Conservation (phyloP, 2,888 invertebrate genomes). For the Mythimna ferrago region DNA sequence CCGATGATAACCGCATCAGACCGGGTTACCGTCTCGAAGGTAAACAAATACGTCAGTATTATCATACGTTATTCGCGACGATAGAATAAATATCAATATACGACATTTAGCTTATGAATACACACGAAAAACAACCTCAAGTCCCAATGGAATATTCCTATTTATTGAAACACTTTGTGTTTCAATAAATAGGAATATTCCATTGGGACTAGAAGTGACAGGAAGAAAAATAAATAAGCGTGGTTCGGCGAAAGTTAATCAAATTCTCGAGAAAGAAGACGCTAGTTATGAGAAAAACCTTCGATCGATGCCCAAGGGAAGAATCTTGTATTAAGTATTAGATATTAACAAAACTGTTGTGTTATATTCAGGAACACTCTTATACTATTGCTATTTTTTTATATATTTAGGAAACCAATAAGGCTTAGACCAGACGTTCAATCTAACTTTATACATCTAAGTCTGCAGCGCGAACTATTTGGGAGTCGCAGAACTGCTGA, state of each 20-base stretch:
- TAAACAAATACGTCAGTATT: slow-evolving; percentile 50
- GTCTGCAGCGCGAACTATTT: slow-evolving; percentile 47
- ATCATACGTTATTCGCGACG: slow-evolving; percentile 32
- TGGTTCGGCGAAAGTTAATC: slow-evolving; percentile 42
- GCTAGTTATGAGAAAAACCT: slow-evolving; percentile 29
- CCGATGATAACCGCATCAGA: slow-evolving; percentile 36
- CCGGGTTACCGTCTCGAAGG: slow-evolving; percentile 26
- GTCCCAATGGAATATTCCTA: slow-evolving; percentile 46
- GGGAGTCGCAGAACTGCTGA: slow-evolving; percentile 36
- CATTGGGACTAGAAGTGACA: slow-evolving; percentile 45
- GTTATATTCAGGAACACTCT: slow-evolving; percentile 27
- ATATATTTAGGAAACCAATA: slow-evolving; percentile 15
- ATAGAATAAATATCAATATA: slow-evolving; percentile 47
- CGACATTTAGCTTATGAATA: slow-evolving; percentile 49
- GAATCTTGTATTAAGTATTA: slow-evolving; percentile 29
- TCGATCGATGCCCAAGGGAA: slow-evolving; percentile 39
- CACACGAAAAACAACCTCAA: slow-evolving; percentile 39
- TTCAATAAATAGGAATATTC: no score
- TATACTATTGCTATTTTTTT: slow-evolving; percentile 2
- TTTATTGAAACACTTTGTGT: slow-evolving; percentile 59
- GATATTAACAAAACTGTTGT: slow-evolving; percentile 30
- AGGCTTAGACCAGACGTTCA: slow-evolving; percentile 37
- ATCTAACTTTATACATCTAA: slow-evolving; percentile 54
- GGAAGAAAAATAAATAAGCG: slow-evolving; percentile 45
- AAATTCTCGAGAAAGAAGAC: slow-evolving; percentile 34